Evolutionary conservation across 2,888 invertebrate species (phyloP).

Genomic region (Habrosyne pyritoides): DNA sequence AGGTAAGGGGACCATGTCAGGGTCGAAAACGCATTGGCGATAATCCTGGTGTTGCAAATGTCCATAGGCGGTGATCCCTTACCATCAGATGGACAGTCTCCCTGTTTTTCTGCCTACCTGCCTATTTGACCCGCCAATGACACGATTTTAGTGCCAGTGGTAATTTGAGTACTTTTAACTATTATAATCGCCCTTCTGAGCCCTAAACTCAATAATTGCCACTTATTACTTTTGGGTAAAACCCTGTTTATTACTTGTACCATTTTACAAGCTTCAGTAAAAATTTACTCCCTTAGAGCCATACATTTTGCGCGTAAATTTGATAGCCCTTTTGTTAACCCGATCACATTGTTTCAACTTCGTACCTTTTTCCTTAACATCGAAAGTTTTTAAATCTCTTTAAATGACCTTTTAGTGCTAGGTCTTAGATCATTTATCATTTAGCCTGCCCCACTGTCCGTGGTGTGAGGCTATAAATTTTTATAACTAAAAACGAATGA

Average conservation of each 20-base stretch:
- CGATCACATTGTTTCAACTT: slow-evolving; percentile 24
- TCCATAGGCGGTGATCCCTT: no score
- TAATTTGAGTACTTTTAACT: no score
- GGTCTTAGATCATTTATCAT: slow-evolving; percentile 42
- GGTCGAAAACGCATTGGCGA: no score
- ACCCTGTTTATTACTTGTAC: neutral
- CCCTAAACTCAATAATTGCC: no score
- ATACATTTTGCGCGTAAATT: neutral
- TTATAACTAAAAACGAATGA: slow-evolving; percentile 8
- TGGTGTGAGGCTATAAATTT: slow-evolving; percentile 11
- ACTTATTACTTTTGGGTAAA: no score
- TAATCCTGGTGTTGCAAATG: no score
- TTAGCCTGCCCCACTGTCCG: slow-evolving; percentile 15
- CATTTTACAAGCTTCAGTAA: neutral
- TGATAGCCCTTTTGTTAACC: slow-evolving; percentile 11
- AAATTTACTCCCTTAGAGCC: neutral
- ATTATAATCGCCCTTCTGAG: no score
- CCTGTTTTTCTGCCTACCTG: no score
- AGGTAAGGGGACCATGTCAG: no score
- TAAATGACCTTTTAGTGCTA: slow-evolving; percentile 38
- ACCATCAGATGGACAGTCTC: no score
- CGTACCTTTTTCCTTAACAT: slow-evolving; percentile 26
- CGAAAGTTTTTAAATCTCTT: slow-evolving; percentile 30
- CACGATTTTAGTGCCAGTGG: no score
- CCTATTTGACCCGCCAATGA: no score